Base-by-base conservation (phyloP, 2,113 vertebrate species). In the Ammospiza nelsoni region DNA sequence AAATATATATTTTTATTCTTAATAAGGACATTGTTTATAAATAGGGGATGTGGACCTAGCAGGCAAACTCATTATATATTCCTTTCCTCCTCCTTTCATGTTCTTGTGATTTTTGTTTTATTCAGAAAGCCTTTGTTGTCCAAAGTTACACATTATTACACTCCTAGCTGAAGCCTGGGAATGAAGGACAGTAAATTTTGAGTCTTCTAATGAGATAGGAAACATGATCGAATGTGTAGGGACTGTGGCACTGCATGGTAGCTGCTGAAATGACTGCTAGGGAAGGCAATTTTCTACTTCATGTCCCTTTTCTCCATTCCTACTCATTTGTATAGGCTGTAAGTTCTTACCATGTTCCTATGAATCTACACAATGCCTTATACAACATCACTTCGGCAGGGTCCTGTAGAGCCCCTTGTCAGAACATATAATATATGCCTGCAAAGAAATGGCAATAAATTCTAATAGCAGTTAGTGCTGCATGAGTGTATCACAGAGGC, bases 401-500 rank as follows among this genome's bases (percentile, higher is more conserved):
- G 84, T 48, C 25, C 61, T 68, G 25, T 43, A 65, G 46, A 90
- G 65, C 25, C 68, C 33, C 68, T 74, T 94, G 85, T 93, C 88
- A 94, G 76, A 89, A 86, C 37, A 51, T n/a, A 20, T 72, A 84
- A 93, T 73, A 92, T 58, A 78, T 89, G 51, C 80, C 90, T 93
- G 89, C 35, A 92, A 95, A 86, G 68, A 93, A 94, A 95, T 43
- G 54, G 89, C 33, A 82, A 82, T 89, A 94, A 96, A 93, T 95
- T 87, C 65, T 82, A 93, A 87, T 66, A 87, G 81, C 85, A 93
- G 80, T 94, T 93, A 84, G 58, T 84, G 73, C 72, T 2, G 2
- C 90, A 74, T 78, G 85, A 92, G 80, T 4, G 10, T 95, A 90
- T 81, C 90, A 75, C 82, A 93, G 83, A 92, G 57, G 51, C 83